Percentiles rank a stretch among this genome's conserved stretches.
phyloP scores from a whole-genome alignment of 2,113 vertebrate genomes.

The Chionodraco myersi region DNA sequence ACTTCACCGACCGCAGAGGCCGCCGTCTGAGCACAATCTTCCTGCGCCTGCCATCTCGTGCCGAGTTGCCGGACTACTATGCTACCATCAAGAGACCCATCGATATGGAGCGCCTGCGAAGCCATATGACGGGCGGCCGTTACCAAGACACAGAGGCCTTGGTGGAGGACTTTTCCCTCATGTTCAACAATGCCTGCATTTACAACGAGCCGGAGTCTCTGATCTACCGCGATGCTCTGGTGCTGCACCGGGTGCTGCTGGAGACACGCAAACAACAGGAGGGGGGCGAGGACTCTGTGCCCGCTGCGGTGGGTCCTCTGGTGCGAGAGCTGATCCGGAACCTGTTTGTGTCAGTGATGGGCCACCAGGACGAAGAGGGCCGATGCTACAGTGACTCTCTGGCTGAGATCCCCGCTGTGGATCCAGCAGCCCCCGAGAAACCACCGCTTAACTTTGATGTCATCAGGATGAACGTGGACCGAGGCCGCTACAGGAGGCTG shows the following conservation, averaged over 20 bases:
- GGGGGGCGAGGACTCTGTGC: constrained; percentile 90
- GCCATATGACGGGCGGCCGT: constrained; percentile 95
- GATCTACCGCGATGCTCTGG: constrained; percentile 96
- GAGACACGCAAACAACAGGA: constrained; percentile 94
- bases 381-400: constrained; percentile 98
- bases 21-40: constrained; percentile 96
- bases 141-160: constrained; percentile 97
- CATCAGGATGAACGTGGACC: constrained; percentile 93
- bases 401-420: constrained; percentile 94
- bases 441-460: constrained; percentile 93
- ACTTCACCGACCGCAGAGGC: constrained; percentile 96
- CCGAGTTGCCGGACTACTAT: constrained; percentile 98
- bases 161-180: constrained; percentile 96
- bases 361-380: constrained; percentile 97
- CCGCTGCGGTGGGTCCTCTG: constrained; percentile 88
- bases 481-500: constrained; percentile 91
- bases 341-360: constrained; percentile 96
- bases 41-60: constrained; percentile 92
- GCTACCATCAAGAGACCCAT: constrained; percentile 97
- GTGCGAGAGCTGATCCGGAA: constrained; percentile 97
- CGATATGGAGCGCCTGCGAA: constrained; percentile 97
- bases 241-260: constrained; percentile 94
- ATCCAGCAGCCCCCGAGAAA: constrained; percentile 90
- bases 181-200: constrained; percentile 99
- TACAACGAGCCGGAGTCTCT: constrained; percentile 98